A percentile compares a stretch with the other conserved stretches of the same genome.
Conservation (phyloP, 2,888 invertebrate genomes). For the Orthonychiurus folsomi region DNA sequence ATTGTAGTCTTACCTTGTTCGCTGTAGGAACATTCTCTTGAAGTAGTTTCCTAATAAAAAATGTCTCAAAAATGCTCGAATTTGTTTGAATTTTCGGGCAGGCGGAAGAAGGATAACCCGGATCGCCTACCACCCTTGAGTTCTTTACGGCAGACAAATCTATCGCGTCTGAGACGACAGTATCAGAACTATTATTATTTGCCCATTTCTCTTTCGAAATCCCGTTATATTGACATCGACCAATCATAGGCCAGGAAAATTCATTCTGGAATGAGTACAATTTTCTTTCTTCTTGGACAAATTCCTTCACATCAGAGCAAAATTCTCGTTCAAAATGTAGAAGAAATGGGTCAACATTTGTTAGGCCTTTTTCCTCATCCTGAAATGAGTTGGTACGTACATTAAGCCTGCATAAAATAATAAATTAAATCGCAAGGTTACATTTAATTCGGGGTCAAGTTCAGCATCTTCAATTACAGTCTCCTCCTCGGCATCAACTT, state of each 20-base stretch:
- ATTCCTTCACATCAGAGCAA: constrained; percentile 54
- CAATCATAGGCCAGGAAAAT: constrained; percentile 56
- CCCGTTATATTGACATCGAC: constrained; percentile 44
- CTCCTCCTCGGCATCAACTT: constrained; percentile 22
- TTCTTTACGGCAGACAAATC: not conserved
- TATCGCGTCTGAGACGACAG: not conserved
- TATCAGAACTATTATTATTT: too few species aligned
- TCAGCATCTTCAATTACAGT: constrained; percentile 37
- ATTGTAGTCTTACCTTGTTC: constrained; percentile 25
- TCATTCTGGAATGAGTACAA: constrained; percentile 43
- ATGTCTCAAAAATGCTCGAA: constrained; percentile 14
- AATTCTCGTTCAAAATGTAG: constrained; percentile 62
- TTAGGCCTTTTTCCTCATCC: constrained; percentile 10
- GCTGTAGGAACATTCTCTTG: constrained; percentile 49
- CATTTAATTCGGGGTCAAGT: constrained; percentile 38
- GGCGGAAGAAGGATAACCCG: constrained; percentile 10
- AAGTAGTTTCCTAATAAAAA: constrained; percentile 58
- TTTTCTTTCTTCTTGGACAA: constrained; percentile 33
- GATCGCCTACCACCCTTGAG: not conserved
- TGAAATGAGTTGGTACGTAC: constrained; percentile 5
- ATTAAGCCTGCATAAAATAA: not conserved
- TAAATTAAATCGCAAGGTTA: not conserved
- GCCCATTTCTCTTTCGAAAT: not conserved
- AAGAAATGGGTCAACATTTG: constrained; percentile 56
- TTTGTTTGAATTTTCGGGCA: constrained; percentile 11